Evolutionary conservation across 2,888 invertebrate genomes (phyloP), one percentile per base, ranked within the genome.

Genomic region (Andrena chrysosceles): DNA sequence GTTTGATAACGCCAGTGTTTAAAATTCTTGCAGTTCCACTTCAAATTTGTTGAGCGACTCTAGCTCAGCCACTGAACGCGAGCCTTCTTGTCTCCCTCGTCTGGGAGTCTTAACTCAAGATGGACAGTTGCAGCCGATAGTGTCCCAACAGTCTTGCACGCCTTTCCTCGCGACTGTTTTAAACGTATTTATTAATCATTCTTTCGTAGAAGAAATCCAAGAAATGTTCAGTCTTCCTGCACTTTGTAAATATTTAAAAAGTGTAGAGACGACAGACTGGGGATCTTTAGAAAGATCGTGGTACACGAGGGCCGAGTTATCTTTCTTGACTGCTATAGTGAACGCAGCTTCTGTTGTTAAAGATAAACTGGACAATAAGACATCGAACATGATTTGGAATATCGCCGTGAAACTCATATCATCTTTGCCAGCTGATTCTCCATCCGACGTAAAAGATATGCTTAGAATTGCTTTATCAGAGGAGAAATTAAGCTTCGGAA

Each of bases 11-110:
- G 7, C 6, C 2, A 31, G 26, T 42, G n/a, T 64, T 52, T 52
- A n/a, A 54, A 26, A 64, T 81, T 69, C 64, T 77, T 93, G 76
- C 84, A 95, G 95, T 71, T 92, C 90, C 16, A 93, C 93, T 7
- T 95, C 95, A 29, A 95, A 95, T 93, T 92, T 95, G 74, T 89
- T 95, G 82, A 94, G 94, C 67, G 92, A 93, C 63, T 93, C 92
- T 68, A 92, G 91, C 54, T 84, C 92, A 5, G 93, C 94, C 42
- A 91, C 90, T 72, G 91, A 93, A n/a, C 92, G 94, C 63, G 92
- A 94, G 60, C 95, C 95, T 80, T 88, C 94, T 35, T 94, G 93
- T 67, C 92, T 94, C 10, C 92, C 95, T 4, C 94, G 94, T 90
- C 93, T 94, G 1, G 94, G 94, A 35, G 94, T 94, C 67, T 93